Conservation (phyloP, 2,113 vertebrate species). For the Caracal caracal region DNA sequence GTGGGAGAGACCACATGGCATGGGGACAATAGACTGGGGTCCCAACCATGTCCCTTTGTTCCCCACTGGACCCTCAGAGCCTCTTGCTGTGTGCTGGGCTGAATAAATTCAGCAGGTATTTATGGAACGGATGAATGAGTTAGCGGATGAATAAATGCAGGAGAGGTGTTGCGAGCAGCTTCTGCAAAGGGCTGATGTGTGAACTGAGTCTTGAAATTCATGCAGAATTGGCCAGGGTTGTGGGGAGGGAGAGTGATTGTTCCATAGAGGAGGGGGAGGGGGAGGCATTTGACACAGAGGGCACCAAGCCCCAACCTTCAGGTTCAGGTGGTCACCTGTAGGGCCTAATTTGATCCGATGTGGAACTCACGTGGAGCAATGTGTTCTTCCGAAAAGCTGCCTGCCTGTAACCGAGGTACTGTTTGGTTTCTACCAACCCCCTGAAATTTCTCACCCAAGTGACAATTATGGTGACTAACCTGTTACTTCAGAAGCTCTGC, state of each 20-base stretch:
- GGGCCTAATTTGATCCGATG: neutral
- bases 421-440: neutral
- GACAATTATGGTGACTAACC: neutral
- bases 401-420: neutral
- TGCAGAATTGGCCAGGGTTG: neutral
- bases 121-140: neutral
- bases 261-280: neutral
- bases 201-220: neutral
- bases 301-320: neutral
- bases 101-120: neutral
- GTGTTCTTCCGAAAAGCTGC: neutral
- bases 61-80: neutral
- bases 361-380: fast-evolving
- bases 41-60: neutral
- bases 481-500: neutral
- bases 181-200: neutral
- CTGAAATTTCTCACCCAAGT: neutral
- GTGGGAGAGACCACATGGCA: too few species aligned
- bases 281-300: neutral
- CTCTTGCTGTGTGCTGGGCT: neutral
- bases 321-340: neutral
- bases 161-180: too few species aligned
- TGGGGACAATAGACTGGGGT: neutral
- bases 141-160: neutral
- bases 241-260: too few species aligned